Base-by-base conservation (phyloP, 2,888 invertebrate genomes). In the Notodonta ziczac region DNA sequence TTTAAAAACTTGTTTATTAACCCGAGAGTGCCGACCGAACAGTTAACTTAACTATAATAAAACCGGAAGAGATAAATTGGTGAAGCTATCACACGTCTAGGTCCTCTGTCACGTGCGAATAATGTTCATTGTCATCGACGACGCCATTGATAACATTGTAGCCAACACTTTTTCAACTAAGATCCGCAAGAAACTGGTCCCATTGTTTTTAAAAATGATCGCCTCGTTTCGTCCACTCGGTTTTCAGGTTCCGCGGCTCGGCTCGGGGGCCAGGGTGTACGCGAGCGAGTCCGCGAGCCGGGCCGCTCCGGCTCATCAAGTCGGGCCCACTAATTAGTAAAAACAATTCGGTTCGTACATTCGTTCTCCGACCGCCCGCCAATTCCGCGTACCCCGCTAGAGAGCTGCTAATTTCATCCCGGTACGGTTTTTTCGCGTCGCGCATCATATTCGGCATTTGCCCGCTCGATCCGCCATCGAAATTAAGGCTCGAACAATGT, bases 381-480 rank as follows among this genome's bases (percentile, higher is more conserved):
- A 91, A 87, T 93, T 92, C 93, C 88, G 80, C 89, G 91, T 92
- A 91, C 86, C 85, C 87, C 87, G 87, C 91, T 92, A 93, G 92
- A 91, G 89, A 90, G 88, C 91, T 91, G 91, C 92, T 93, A 93
- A 93, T 93, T 93, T 92, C 91, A 88, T 87, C 90, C 91, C 87
- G 80, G 88, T 86, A 89, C 82, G 84, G 88, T 92, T 93, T 93
- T 93, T 93, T 89, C 81, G 85, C 86, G 87, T 86, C 91, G 90
- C 88, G 91, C 92, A 90, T 93, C 93, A 93, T 93, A 94, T 93
- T 93, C 92, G 93, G 93, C 89, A 91, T 92, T 92, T 90, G 92
- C 82, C 86, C 90, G 88, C 90, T 89, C 90, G 91, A 90, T 90
- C 82, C 89, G 84, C 91, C 91, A 88, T 91, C 90, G 92, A 92